These are phyloP conservation scores for Argyresthia albistria DNA, from an alignment of 2,888 invertebrate species.

Conservation along the genomic window DNA sequence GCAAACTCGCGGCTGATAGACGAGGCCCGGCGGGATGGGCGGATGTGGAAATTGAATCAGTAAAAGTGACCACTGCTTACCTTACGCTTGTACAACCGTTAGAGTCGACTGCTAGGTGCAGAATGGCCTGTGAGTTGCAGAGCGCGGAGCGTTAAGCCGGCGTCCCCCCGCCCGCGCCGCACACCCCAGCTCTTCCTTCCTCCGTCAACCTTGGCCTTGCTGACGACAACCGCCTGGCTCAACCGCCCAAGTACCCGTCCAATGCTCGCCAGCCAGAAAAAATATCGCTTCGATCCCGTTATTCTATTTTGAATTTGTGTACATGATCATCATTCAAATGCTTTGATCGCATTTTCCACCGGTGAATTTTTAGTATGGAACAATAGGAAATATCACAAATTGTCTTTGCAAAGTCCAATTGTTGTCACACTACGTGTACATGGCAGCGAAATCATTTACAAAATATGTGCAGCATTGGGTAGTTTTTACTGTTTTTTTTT, in stretches of 20 bases:
- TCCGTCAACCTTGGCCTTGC: slow-evolving; percentile 67
- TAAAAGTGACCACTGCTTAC: slow-evolving; percentile 60
- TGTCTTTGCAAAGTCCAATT: too few relatives aligned
- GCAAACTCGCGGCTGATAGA: slow-evolving; percentile 12
- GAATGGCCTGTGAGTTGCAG: slow-evolving; percentile 64
- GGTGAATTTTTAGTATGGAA: too few relatives aligned
- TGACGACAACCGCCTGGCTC: slow-evolving; percentile 5
- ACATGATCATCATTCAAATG: too few relatives aligned
- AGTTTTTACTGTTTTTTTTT: too few relatives aligned
- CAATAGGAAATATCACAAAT: too few relatives aligned
- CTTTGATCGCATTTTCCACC: too few relatives aligned
- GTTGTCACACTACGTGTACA: too few relatives aligned
- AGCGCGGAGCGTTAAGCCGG: slow-evolving; percentile 65
- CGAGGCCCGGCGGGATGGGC: slow-evolving; percentile 25
- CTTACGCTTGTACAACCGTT: slow-evolving; percentile 70
- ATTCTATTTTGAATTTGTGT: too few relatives aligned
- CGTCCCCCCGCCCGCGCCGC: slow-evolving; percentile 52
- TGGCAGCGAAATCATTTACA: too few relatives aligned
- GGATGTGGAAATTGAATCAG: slow-evolving; percentile 13
- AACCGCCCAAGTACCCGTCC: slow-evolving; percentile 7
- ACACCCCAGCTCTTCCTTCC: slow-evolving; percentile 42
- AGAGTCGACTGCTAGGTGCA: slow-evolving; percentile 72
- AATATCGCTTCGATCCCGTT: neutral
- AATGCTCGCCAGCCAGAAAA: slow-evolving; percentile 1
- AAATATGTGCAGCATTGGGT: too few relatives aligned